Conservation (phyloP, 2,797 vertebrate genomes). For the Orientallactaga sibirica region DNA sequence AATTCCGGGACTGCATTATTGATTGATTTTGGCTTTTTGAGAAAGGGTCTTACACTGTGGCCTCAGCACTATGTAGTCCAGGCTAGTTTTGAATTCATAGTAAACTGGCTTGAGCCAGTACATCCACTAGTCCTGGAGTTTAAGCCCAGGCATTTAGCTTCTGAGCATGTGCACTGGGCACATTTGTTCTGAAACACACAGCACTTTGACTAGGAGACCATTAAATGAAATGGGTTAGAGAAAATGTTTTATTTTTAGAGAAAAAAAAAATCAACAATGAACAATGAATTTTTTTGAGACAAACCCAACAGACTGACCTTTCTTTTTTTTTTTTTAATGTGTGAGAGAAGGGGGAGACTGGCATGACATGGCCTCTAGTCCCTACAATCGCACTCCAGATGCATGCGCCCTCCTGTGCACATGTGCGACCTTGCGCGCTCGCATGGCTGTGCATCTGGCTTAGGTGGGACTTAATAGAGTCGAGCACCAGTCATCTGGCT, state of each 20-base stretch:
- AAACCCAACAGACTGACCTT: too few species aligned
- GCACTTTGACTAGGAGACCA: neutral
- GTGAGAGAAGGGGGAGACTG: too few species aligned
- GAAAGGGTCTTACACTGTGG: neutral
- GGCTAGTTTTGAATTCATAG: neutral
- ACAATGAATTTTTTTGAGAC: neutral
- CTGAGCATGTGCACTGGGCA: rapidly evolving
- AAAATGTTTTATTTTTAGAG: neutral
- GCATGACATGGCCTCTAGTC: too few species aligned
- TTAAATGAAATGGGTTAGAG: neutral
- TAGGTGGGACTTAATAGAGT: too few species aligned
- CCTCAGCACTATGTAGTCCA: too few species aligned
- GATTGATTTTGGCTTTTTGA: neutral
- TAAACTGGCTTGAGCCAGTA: neutral
- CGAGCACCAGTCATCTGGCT: too few species aligned
- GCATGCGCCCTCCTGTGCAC: too few species aligned
- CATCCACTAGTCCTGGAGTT: neutral
- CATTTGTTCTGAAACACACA: neutral
- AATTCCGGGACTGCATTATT: neutral
- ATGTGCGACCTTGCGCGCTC: too few species aligned
- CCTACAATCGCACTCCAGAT: too few species aligned
- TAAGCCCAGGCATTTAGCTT: neutral
- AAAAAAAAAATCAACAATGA: neutral
- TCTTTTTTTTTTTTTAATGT: too few species aligned
- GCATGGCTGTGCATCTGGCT: too few species aligned